A percentile compares a stretch with the other conserved stretches of the same genome.
Conservation (phyloP, 2,888 invertebrate genomes). For the Calliscelio sp. region DNA sequence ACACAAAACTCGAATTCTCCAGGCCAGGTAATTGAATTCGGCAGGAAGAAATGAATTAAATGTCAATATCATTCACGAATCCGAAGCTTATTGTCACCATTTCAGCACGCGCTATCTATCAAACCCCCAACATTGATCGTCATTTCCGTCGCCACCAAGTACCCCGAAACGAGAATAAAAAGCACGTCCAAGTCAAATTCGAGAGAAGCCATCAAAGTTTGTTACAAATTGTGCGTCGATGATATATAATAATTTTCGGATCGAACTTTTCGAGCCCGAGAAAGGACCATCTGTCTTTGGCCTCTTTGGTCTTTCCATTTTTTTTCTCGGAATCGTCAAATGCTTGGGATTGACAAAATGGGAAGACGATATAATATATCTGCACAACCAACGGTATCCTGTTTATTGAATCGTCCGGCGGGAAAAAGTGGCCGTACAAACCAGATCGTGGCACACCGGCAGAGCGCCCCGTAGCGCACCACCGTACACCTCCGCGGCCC, state of each 20-base stretch:
- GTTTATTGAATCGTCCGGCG: conserved; percentile 52
- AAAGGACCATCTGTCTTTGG: conserved; percentile 59
- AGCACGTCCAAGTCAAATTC: conserved; percentile 36
- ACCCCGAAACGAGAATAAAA: conserved; percentile 26
- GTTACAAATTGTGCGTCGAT: conserved; percentile 59
- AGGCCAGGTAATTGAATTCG: conserved; percentile 25
- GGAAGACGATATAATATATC: conserved; percentile 40
- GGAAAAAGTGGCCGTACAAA: conserved; percentile 55
- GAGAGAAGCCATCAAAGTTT: conserved; percentile 30
- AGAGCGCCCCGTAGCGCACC: too few relatives aligned
- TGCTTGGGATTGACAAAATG: conserved; percentile 50
- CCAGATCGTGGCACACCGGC: too few relatives aligned
- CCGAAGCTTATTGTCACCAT: conserved; percentile 38
- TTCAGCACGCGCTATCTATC: conserved; percentile 69
- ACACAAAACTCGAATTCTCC: conserved; percentile 7
- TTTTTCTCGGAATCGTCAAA: conserved; percentile 39
- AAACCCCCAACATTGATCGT: conserved; percentile 31
- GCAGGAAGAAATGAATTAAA: conserved; percentile 58
- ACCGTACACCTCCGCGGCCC: too few relatives aligned
- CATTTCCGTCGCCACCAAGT: conserved; percentile 52
- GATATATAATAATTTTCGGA: conserved; percentile 58
- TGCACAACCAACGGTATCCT: conserved; percentile 43
- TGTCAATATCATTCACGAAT: conserved; percentile 47
- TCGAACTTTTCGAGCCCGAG: too few relatives aligned
- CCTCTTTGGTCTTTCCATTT: neutral